Evolutionary conservation across 2,888 invertebrate genomes (phyloP).

Genomic region (Eupithecia exiguata): DNA sequence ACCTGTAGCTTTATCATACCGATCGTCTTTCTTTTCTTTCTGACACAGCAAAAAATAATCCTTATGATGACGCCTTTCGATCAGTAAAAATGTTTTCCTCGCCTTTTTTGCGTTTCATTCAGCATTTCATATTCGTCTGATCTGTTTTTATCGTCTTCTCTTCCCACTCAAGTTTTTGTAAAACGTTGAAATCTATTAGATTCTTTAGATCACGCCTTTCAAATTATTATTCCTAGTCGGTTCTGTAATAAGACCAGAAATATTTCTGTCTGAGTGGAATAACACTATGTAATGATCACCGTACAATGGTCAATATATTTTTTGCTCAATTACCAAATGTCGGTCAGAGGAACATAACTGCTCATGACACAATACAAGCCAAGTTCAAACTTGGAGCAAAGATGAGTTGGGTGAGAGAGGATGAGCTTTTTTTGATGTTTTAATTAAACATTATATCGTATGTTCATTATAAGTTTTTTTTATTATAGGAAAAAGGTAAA

Average conservation of each 20-base stretch:
- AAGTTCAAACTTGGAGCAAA: constrained; percentile 63
- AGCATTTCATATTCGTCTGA: neutral
- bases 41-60: no score
- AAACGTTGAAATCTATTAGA: neutral
- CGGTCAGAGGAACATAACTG: constrained; percentile 75
- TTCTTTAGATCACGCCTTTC: neutral
- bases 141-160: neutral
- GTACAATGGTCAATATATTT: constrained; percentile 63
- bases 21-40: no score
- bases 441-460: neutral
- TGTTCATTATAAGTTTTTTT: neutral
- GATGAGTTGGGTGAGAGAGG: constrained; percentile 27
- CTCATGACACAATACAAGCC: constrained; percentile 71
- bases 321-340: constrained; percentile 67
- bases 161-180: neutral
- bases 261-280: constrained; percentile 15
- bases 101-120: neutral
- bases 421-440: neutral
- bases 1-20: no score
- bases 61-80: no score
- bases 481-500: neutral
- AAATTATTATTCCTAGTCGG: neutral
- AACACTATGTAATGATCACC: constrained; percentile 35
- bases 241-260: constrained; percentile 8
- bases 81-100: no score